Percentiles rank a stretch among this genome's conserved stretches.
These are phyloP conservation scores for Calephelis perditalis DNA, from an alignment of 2,888 invertebrate genomes.

Conservation along the genomic window DNA sequence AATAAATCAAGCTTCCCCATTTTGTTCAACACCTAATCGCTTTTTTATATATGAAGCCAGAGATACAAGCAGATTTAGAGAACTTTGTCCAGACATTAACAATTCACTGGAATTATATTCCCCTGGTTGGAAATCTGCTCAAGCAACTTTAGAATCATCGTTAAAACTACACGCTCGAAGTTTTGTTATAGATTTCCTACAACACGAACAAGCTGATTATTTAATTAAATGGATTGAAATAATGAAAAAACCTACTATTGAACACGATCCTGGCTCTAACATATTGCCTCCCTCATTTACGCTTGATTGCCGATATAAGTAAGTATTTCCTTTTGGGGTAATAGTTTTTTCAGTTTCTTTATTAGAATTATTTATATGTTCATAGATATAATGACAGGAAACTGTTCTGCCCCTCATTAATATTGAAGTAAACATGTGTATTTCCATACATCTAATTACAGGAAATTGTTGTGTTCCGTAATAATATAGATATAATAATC, in stretches of 20 bases:
- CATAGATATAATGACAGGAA: neutral
- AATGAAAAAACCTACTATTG: conserved; percentile 79
- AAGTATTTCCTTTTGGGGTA: conserved; percentile 34
- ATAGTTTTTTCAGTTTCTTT: conserved; percentile 12
- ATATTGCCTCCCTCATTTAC: conserved; percentile 63
- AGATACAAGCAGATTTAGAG: conserved; percentile 78
- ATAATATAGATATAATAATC: too few species aligned
- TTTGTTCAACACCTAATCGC: conserved; percentile 84
- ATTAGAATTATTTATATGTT: conserved; percentile 13
- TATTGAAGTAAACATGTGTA: too few species aligned
- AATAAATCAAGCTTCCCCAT: conserved; percentile 63
- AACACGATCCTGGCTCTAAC: conserved; percentile 73
- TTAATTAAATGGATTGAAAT: conserved; percentile 88
- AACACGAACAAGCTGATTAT: conserved; percentile 85
- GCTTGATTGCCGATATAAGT: conserved; percentile 85
- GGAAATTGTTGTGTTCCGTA: too few species aligned
- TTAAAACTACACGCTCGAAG: conserved; percentile 81
- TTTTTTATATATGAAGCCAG: conserved; percentile 85
- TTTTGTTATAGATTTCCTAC: conserved; percentile 86
- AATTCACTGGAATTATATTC: conserved; percentile 82
- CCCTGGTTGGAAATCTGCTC: conserved; percentile 81
- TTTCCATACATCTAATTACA: too few species aligned
- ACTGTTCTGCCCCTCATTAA: too few species aligned
- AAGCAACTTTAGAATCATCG: conserved; percentile 61
- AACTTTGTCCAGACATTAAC: conserved; percentile 82